A percentile compares a stretch with the other conserved stretches of the same genome.
Evolutionary conservation across 2,888 invertebrate species (phyloP).

Genomic region (Xanthorhoe designata): DNA sequence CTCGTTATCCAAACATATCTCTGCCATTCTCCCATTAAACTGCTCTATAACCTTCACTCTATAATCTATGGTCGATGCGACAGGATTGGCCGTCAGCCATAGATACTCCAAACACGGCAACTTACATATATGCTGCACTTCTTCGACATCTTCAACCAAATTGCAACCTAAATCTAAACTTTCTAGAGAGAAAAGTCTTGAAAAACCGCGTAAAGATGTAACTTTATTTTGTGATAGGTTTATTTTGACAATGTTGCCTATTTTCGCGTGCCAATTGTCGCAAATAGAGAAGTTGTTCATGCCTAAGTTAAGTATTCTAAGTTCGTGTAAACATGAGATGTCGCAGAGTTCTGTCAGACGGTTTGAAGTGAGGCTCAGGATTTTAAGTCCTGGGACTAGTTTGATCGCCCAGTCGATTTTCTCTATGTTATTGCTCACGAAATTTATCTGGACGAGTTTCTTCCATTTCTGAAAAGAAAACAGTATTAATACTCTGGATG

Average conservation of each 20-base stretch:
- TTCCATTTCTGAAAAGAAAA: slow-evolving; percentile 87
- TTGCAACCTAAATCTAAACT: slow-evolving; percentile 95
- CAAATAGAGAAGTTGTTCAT: slow-evolving; percentile 91
- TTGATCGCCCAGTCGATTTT: slow-evolving; percentile 93
- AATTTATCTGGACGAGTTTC: slow-evolving; percentile 89
- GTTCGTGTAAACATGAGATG: slow-evolving; percentile 91
- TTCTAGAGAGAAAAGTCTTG: slow-evolving; percentile 94
- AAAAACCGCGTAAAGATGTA: slow-evolving; percentile 88
- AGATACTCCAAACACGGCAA: slow-evolving; percentile 95
- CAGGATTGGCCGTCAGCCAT: slow-evolving; percentile 95
- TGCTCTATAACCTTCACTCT: slow-evolving; percentile 95
- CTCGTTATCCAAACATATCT: slow-evolving; percentile 95
- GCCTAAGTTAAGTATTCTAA: slow-evolving; percentile 91
- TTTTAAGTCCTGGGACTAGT: slow-evolving; percentile 89
- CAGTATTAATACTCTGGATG: background rate
- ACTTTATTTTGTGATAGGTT: slow-evolving; percentile 95
- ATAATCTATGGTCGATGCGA: slow-evolving; percentile 94
- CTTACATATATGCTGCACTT: slow-evolving; percentile 91
- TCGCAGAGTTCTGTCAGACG: slow-evolving; percentile 90
- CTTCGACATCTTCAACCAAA: slow-evolving; percentile 91
- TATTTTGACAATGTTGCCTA: slow-evolving; percentile 95
- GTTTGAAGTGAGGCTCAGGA: slow-evolving; percentile 92
- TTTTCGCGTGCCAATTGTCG: slow-evolving; percentile 92
- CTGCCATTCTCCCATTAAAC: slow-evolving; percentile 92
- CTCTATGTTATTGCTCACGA: slow-evolving; percentile 91